phyloP scores from a whole-genome alignment of 2,888 invertebrate genomes.

The Nymphalis polychloros region DNA sequence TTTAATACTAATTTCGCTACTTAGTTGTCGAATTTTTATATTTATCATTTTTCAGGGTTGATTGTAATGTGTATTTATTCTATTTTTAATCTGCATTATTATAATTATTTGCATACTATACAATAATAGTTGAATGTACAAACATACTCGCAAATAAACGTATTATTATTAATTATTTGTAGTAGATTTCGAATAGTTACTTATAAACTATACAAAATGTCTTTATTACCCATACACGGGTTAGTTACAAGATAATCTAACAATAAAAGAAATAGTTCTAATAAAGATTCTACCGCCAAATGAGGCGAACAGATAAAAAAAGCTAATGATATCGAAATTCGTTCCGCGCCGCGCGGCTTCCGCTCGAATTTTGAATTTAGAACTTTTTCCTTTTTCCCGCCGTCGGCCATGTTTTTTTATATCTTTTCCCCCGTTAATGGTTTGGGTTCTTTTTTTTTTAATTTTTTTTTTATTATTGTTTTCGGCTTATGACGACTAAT shows the following conservation, averaged over 20 bases:
- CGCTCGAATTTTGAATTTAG: slow-evolving; percentile 74
- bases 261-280: slow-evolving; percentile 57
- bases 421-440: slow-evolving; percentile 49
- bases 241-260: slow-evolving; percentile 39
- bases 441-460: slow-evolving; percentile 48
- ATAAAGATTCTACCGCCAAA: slow-evolving; percentile 53
- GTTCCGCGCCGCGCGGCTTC: slow-evolving; percentile 72
- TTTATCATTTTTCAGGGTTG: no score
- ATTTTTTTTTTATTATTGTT: slow-evolving; percentile 57
- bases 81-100: no score
- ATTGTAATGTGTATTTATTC: no score
- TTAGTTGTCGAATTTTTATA: no score
- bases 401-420: slow-evolving; percentile 44
- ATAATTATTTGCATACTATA: no score
- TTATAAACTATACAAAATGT: background rate
- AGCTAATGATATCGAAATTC: slow-evolving; percentile 73
- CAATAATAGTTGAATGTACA: no score
- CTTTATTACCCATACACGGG: slow-evolving; percentile 9
- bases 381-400: slow-evolving; percentile 55
- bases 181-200: background rate
- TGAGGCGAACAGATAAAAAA: slow-evolving; percentile 57
- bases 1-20: no score
- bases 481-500: slow-evolving; percentile 51
- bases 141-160: no score
- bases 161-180: background rate